Base-by-base conservation (phyloP, 1,140 invertebrate genomes). In the Papilio xuthus region DNA sequence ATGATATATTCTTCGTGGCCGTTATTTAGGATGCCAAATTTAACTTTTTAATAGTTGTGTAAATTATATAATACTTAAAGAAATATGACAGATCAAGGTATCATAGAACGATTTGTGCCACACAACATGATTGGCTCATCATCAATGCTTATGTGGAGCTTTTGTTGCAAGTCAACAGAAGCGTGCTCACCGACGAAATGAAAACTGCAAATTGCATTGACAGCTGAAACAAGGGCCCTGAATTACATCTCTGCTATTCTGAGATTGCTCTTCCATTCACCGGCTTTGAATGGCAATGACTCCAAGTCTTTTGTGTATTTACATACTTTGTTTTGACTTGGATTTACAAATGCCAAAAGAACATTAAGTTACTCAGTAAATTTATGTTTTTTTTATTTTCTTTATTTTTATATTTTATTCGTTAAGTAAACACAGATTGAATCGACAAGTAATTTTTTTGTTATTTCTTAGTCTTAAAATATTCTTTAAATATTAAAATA, bases 151-250 rank as follows among this genome's bases (percentile, higher is more conserved):
- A 26, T 63, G 26, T 32, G 60, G 23, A 63, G 60, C 60, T 63
- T 63, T 63, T 63, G 60, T 63, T 28, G 7, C 4, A 13, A 63
- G 10, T 28, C 60, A 28, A 63, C 60, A 63, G 23, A 63, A 63
- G 26, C 60, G 26, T 63, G 13, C 60, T 28, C 23, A 23, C n/a
- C 23, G 60, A 26, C 60, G 26, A 28, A 63, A 63, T 63, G 12
- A 63, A 63, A 63, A 63, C 60, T 63, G 60, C 60, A 63, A 63
- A 63, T 63, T 28, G 60, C 60, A 63, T 63, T 63, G 60, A 67
- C 60, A 67, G 60, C 26, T 67, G 60, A 67, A 67, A 67, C 26
- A 67, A 67, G 60, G 28, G 56, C 12, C 26, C 26, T 28, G 26
- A 32, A 67, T 67, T 32, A 67, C 26, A 32, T 63, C 23, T 28